These are phyloP conservation scores for Xenopus laevis DNA, from an alignment of 2,113 vertebrate genomes.

Conservation along the genomic window DNA sequence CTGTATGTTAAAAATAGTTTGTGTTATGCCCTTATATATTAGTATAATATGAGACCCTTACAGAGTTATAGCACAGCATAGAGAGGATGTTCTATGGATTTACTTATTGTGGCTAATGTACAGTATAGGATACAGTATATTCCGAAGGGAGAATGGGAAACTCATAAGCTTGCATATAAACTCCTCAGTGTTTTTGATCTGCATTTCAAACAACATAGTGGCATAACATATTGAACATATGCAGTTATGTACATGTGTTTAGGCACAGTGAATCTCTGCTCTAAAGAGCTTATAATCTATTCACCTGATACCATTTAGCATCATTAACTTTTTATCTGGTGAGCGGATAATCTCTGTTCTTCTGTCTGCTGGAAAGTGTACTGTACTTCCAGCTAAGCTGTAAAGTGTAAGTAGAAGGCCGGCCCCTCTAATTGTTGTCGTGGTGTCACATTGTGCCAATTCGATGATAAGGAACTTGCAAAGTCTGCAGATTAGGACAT, in stretches of 20 bases:
- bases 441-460: slow-evolving; percentile 73
- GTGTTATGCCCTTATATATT: slow-evolving; percentile 45
- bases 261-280: slow-evolving; percentile 34
- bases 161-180: slow-evolving; percentile 12
- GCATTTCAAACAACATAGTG: not conserved
- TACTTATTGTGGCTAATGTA: too few relatives aligned
- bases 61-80: too few relatives aligned
- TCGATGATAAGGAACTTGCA: slow-evolving; percentile 93
- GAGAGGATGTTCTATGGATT: too few relatives aligned
- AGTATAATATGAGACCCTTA: too few relatives aligned
- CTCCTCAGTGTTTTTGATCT: slow-evolving; percentile 3
- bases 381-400: too few relatives aligned
- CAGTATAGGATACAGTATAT: too few relatives aligned
- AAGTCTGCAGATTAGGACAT: slow-evolving; percentile 89
- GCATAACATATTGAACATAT: not conserved
- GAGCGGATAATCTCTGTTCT: too few relatives aligned
- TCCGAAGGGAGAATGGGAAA: too few relatives aligned
- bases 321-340: too few relatives aligned
- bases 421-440: too few relatives aligned
- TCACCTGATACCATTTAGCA: not conserved
- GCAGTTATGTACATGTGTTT: slow-evolving; percentile 2
- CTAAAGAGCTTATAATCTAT: slow-evolving; percentile 14
- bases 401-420: too few relatives aligned
- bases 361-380: too few relatives aligned
- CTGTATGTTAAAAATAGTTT: slow-evolving; percentile 47